phyloP scores from a whole-genome alignment of 2,113 vertebrate genomes.

The Australoheros scitulus region DNA sequence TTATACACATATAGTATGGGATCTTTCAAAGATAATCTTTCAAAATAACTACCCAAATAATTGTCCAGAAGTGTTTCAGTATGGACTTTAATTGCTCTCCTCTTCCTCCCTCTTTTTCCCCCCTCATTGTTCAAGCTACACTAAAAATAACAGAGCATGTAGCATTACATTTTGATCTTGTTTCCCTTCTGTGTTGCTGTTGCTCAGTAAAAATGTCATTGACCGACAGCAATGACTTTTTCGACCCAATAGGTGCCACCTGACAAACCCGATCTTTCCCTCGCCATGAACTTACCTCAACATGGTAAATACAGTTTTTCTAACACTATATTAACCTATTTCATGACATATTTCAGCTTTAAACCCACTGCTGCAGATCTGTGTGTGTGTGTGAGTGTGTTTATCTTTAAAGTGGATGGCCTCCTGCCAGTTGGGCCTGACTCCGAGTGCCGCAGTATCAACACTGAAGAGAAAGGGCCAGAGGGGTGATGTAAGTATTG shows the following conservation, averaged over 20 bases:
- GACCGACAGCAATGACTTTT: background rate
- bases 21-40: background rate
- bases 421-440: slow-evolving; percentile 61
- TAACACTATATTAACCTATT: background rate
- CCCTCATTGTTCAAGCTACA: background rate
- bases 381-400: background rate
- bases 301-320: background rate
- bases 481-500: slow-evolving; percentile 75
- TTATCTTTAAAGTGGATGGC: slow-evolving; percentile 51
- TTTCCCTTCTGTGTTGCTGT: background rate
- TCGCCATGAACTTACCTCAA: background rate
- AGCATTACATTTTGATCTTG: background rate
- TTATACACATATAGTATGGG: too few species aligned
- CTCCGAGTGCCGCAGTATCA: slow-evolving; percentile 59
- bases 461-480: slow-evolving; percentile 58
- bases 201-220: background rate
- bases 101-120: background rate
- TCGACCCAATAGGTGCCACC: background rate
- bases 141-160: background rate
- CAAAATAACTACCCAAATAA: background rate
- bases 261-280: background rate
- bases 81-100: background rate
- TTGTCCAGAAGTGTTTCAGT: background rate
- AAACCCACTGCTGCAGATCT: background rate
- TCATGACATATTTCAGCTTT: background rate